Conservation (phyloP, 2,797 vertebrate species). For the Gila robusta region DNA sequence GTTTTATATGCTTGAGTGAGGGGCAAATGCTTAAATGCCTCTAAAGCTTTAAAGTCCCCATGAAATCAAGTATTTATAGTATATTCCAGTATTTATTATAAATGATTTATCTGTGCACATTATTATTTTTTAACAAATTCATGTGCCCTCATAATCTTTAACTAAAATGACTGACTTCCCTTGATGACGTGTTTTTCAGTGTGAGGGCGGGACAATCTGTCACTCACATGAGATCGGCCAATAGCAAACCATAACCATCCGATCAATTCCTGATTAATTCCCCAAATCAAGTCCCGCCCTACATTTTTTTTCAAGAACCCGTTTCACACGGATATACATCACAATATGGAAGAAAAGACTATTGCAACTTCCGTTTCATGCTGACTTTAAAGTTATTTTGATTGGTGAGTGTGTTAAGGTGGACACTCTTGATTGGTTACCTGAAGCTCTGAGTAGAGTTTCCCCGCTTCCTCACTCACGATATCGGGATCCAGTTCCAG, state of each 20-base stretch:
- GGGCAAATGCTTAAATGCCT: neutral
- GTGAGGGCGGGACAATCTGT: neutral
- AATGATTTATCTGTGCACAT: neutral
- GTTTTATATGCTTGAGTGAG: neutral
- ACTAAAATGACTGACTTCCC: neutral
- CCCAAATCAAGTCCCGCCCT: neutral
- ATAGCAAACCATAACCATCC: neutral
- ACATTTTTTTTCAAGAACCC: neutral
- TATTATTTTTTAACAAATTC: neutral
- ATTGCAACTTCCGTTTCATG: neutral
- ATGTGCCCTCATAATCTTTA: neutral
- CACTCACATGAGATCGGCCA: neutral
- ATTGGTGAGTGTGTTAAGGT: neutral
- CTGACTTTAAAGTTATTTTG: slow-evolving; percentile 15
- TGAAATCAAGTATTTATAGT: neutral
- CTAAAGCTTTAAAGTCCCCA: neutral
- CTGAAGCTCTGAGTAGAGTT: slow-evolving; percentile 84
- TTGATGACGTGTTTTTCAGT: neutral
- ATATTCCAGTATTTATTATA: neutral
- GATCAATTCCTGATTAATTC: neutral
- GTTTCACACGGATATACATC: neutral
- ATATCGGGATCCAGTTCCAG: slow-evolving; percentile 81
- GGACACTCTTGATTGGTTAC: slow-evolving; percentile 63
- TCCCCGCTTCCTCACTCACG: slow-evolving; percentile 84
- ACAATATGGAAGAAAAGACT: neutral